A percentile compares a stretch with the other conserved stretches of the same genome.
phyloP scores from a whole-genome alignment of 2,113 vertebrate species.

The Meriones unguiculatus region DNA sequence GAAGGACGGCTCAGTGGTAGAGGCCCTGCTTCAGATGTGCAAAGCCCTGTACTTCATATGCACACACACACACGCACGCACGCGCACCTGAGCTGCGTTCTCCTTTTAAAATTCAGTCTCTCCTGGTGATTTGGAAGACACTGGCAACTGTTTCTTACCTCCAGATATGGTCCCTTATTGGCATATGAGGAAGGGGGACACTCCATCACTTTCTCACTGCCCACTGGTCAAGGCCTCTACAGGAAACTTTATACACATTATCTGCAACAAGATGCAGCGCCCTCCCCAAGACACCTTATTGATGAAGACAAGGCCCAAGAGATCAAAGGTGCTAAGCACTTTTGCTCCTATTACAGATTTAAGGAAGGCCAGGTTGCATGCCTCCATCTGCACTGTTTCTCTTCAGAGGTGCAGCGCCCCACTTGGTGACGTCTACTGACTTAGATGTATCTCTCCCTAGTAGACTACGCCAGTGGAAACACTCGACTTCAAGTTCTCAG shows the following conservation, averaged over 20 bases:
- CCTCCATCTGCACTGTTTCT: background rate
- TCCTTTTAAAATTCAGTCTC: background rate
- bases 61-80: background rate
- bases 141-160: background rate
- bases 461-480: background rate
- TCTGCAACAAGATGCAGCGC: background rate
- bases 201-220: background rate
- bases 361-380: background rate
- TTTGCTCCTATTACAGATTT: background rate
- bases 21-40: no score
- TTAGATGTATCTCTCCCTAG: background rate
- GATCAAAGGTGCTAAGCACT: background rate
- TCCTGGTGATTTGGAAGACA: background rate
- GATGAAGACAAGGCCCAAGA: background rate
- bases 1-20: background rate
- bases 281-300: fast-evolving
- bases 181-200: background rate
- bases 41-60: background rate
- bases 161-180: background rate
- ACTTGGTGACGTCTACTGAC: background rate
- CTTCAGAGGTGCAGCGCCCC: background rate
- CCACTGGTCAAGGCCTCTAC: background rate
- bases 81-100: background rate
- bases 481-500: slow-evolving; percentile 11
- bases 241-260: background rate